Percentiles rank a stretch among this genome's conserved stretches.
Evolutionary conservation across 2,888 invertebrate species (phyloP).

Genomic region (Exocentrus adspersus): DNA sequence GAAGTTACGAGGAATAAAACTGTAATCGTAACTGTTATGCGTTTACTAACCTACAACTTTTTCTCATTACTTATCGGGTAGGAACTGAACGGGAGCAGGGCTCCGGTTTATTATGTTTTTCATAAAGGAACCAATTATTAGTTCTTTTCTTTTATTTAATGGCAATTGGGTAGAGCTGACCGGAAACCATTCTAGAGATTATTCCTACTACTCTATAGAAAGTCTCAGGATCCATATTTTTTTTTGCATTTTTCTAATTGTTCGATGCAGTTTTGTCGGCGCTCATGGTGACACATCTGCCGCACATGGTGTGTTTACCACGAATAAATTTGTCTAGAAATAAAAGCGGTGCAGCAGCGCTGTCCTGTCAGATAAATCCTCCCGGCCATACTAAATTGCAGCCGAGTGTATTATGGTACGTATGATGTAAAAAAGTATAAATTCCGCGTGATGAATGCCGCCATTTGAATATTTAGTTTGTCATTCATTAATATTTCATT

Average conservation of each 20-base stretch:
- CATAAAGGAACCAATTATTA: slow-evolving; percentile 12
- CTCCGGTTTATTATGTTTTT: too few species aligned
- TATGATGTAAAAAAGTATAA: background rate
- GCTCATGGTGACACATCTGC: background rate
- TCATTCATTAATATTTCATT: background rate
- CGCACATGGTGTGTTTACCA: background rate
- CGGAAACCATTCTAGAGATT: background rate
- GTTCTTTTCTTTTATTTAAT: background rate
- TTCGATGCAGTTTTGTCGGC: background rate
- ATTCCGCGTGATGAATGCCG: background rate
- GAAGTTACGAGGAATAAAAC: slow-evolving; percentile 23
- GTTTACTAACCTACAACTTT: too few species aligned
- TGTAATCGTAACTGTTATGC: slow-evolving; percentile 24
- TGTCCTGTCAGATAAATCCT: background rate
- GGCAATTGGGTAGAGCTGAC: background rate
- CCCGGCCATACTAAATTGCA: background rate
- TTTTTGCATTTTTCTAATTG: too few species aligned
- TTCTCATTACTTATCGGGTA: too few species aligned
- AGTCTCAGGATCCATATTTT: too few species aligned
- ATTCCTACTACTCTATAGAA: too few species aligned
- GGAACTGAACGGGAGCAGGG: too few species aligned
- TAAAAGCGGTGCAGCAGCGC: background rate
- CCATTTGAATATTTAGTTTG: background rate
- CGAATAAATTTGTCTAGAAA: background rate
- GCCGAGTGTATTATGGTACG: background rate